Evolutionary conservation across 2,797 vertebrate genomes (phyloP).

Genomic region (Euphonia xanthogaster): DNA sequence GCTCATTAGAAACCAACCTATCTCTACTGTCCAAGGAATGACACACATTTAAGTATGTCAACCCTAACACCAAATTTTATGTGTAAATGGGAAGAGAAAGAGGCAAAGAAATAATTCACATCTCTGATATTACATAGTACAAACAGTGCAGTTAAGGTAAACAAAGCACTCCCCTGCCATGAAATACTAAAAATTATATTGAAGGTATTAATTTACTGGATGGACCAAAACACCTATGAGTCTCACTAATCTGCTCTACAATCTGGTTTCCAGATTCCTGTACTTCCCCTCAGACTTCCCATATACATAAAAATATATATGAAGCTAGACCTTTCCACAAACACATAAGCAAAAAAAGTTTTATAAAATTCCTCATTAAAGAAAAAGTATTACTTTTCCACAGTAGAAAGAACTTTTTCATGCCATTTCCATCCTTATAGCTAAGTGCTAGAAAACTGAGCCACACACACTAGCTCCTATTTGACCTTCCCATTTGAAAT

Average conservation of each 20-base stretch:
- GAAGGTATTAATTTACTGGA: neutral
- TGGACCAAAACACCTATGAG: neutral
- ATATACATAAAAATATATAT: neutral
- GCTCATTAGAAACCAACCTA: neutral
- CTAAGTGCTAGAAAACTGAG: neutral
- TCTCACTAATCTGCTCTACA: neutral
- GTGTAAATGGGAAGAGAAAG: neutral
- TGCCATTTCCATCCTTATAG: neutral
- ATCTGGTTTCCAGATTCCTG: neutral
- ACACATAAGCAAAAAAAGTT: neutral
- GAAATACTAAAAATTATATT: neutral
- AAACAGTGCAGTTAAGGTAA: neutral
- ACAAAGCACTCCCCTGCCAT: neutral
- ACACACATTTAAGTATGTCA: neutral
- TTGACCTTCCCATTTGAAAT: neutral
- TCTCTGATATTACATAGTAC: neutral
- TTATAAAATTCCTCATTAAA: neutral
- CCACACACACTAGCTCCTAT: neutral
- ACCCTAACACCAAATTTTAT: neutral
- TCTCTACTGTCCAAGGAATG: neutral
- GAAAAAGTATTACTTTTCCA: neutral
- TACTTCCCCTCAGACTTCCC: neutral
- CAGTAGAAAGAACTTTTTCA: neutral
- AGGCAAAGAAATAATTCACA: neutral
- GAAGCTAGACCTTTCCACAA: neutral